phyloP scores from a whole-genome alignment of 2,113 vertebrate species.

The Pelodiscus sinensis region DNA sequence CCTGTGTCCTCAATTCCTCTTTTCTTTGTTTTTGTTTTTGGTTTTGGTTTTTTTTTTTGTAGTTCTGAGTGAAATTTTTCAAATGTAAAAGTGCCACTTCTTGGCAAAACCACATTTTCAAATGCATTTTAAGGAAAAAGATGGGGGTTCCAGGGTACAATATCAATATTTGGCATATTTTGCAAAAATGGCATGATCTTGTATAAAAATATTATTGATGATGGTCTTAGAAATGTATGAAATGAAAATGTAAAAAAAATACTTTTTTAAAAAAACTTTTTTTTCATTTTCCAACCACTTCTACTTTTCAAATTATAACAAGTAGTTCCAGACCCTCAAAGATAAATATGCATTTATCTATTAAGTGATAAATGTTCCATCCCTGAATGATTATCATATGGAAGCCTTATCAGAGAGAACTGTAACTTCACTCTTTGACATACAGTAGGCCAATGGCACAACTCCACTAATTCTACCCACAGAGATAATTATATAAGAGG shows the following conservation, averaged over 20 bases:
- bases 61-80: background rate
- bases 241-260: too few species aligned
- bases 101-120: background rate
- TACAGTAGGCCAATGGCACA: background rate
- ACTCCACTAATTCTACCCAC: too few species aligned
- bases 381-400: accelerated
- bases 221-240: too few species aligned
- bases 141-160: too few species aligned
- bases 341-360: background rate
- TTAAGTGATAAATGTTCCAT: background rate
- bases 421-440: background rate
- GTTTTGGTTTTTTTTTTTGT: too few species aligned
- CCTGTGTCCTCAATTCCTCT: accelerated
- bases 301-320: background rate
- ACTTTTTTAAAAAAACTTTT: background rate
- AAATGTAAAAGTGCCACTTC: background rate
- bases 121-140: background rate
- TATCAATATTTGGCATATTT: background rate
- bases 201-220: too few species aligned
- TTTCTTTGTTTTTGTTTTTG: background rate
- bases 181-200: too few species aligned
- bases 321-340: background rate
- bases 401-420: background rate
- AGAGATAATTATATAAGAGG: background rate
- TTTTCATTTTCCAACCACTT: background rate